Conservation (phyloP, 2,113 vertebrate species). For the Noturus placidus region DNA sequence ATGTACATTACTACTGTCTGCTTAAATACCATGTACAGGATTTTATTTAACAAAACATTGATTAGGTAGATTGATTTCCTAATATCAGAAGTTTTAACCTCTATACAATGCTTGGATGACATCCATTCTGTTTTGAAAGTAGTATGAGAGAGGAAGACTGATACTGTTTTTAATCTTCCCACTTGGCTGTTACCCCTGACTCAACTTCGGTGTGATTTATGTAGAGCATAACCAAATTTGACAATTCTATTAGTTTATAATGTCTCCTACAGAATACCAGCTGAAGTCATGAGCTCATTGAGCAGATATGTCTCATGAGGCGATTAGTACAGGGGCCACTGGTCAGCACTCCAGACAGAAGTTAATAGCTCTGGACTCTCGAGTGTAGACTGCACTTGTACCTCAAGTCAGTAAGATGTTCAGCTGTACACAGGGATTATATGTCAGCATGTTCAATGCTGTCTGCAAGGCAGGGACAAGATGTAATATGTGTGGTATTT, state of each 20-base stretch:
- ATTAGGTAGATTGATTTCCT: not conserved
- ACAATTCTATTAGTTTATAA: slow-evolving; percentile 6
- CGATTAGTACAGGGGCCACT: slow-evolving; percentile 30
- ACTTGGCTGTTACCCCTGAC: not conserved
- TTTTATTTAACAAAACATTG: not conserved
- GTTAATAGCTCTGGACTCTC: slow-evolving; percentile 42
- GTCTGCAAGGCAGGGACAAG: slow-evolving; percentile 37
- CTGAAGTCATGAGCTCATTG: slow-evolving; percentile 42
- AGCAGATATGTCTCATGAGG: slow-evolving; percentile 37
- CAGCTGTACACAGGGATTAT: slow-evolving; percentile 42
- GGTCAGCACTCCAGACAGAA: slow-evolving; percentile 44
- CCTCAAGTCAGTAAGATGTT: slow-evolving; percentile 38
- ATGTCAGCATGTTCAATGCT: slow-evolving; percentile 18
- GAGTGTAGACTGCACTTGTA: slow-evolving; percentile 32
- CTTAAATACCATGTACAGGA: not conserved
- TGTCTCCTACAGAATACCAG: slow-evolving; percentile 33
- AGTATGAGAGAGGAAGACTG: not conserved
- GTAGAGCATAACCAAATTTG: not conserved
- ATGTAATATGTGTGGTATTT: slow-evolving; percentile 53
- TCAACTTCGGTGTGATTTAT: slow-evolving; percentile 10
- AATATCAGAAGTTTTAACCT: not conserved
- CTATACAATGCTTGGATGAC: not conserved
- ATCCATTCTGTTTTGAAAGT: not conserved
- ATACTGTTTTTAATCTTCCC: not conserved
- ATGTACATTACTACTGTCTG: not conserved